Base-by-base conservation (phyloP, 2,113 vertebrate species). In the Bos indicus region DNA sequence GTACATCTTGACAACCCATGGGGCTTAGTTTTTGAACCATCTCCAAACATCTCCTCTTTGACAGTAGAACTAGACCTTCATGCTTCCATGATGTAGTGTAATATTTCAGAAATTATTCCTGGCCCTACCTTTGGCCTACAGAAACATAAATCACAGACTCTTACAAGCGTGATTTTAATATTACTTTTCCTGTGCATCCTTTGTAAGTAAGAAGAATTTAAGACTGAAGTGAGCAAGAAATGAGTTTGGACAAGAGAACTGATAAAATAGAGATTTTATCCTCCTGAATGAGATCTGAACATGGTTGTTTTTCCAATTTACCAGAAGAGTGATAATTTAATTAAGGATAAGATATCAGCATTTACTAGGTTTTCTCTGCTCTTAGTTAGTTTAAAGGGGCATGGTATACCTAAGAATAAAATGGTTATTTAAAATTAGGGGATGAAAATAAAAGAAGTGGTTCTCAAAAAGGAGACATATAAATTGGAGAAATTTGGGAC, bases 261-360 rank as follows among this genome's bases (percentile, higher is more conserved):
- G 67, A 93, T 91, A 57, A 94, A 86, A n/a, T n/a, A n/a, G 33
- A 88, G 86, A 85, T 97, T 46, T 87, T 94, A 88, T 95, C 94
- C 59, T 97, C 36, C 51, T 56, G 10, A 94, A 87, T 90, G 54
- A 90, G n/a, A 67, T 81, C 56, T 51, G 67, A 81, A 56, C 59
- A 82, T 91, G 43, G 86, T 59, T 88, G 46, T 28, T 89, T 90
- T 67, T 43, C 77, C n/a, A 95, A 26, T 77, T 95, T 94, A 96
- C 86, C 71, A 59, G 10, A 86, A 82, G 12, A 80, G 4, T 91
- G 40, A n/a, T 82, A 95, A 94, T 97, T 92, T 93, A 67, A 19
- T 88, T 74, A 97, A 90, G 30, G 30, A 57, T 13, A 64, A 83
- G 19, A 54, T 64, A 95, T 91, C 28, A 80, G 48, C 15, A 77